Evolutionary conservation across 2,888 invertebrate genomes (phyloP), one percentile per base, ranked within the genome.

Genomic region (Dione juno): DNA sequence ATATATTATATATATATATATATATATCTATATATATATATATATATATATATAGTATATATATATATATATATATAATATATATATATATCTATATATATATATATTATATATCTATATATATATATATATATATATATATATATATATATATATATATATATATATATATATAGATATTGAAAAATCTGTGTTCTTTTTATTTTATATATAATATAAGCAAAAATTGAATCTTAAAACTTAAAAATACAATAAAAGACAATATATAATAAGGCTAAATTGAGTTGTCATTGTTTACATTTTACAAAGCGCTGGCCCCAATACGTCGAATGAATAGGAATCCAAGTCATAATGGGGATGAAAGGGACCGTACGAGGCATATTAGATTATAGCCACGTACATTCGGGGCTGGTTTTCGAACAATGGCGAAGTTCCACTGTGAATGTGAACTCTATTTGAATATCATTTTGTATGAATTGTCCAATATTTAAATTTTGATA

Each of bases 401-500:
- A 63, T 54, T 69, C 40, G 69, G 45, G 67, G 54, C n/a, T 37
- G 54, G 54, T 67, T 67, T 67, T 45, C 35, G 45, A 43, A 67
- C 61, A 53, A 61, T 52, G 52, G 52, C 5, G 3, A 16, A 14
- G 41, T 48, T 63, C 21, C 21, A 48, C 50, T 13, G 28, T 14
- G 37, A 52, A 37, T 35, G 14, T n/a, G 28, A 61, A 37, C 50
- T 35, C 48, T 40, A 63, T 69, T 69, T 69, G 64, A 69, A 69
- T 69, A 69, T 63, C 69, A 57, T 69, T 28, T 69, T 69, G 69
- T 69, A 54, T 69, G 54, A 69, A 63, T 35, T 50, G 67, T 43
- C 28, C 57, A 45, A 69, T 63, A 54, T 48, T 53, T 64, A 54
- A 69, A 64, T 64, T 54, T 69, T 57, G 48, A 64, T 57, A 13